Conservation (phyloP, 1,140 invertebrate species). For the Drosophila jambulina region DNA sequence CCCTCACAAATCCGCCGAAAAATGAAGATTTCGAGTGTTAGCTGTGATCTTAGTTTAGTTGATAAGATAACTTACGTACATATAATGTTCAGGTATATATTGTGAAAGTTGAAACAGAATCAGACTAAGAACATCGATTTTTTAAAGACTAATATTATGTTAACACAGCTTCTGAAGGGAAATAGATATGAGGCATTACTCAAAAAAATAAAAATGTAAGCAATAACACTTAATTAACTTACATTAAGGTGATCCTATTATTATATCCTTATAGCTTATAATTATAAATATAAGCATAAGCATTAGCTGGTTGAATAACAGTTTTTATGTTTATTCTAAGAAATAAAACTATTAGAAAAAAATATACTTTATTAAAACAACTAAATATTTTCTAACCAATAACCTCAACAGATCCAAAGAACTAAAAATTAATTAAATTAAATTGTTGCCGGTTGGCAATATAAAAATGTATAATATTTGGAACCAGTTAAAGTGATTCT, state of each 20-base stretch:
- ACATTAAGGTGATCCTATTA: not conserved
- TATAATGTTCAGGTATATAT: not conserved
- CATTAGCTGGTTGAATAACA: not conserved
- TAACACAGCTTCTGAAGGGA: not conserved
- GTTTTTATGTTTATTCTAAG: not conserved
- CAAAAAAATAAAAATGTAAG: not conserved
- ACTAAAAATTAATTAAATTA: not conserved
- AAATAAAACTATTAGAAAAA: slow-evolving; percentile 6
- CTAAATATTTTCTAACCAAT: not conserved
- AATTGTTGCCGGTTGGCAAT: not conserved
- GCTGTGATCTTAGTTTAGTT: not conserved
- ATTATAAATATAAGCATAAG: not conserved
- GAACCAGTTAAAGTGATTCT: slow-evolving; percentile 10
- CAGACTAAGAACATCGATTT: not conserved
- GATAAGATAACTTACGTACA: not conserved
- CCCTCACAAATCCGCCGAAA: slow-evolving; percentile 42
- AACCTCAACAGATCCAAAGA: no score
- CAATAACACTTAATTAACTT: not conserved
- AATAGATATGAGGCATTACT: not conserved
- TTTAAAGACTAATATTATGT: not conserved
- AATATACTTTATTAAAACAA: not conserved
- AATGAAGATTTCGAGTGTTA: slow-evolving; percentile 36
- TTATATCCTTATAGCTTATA: no score
- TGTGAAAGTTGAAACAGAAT: not conserved
- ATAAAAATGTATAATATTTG: not conserved